Base-by-base conservation (phyloP, 37 sponge, comb jelly and placozoan genomes). In the Oopsacas minuta region DNA sequence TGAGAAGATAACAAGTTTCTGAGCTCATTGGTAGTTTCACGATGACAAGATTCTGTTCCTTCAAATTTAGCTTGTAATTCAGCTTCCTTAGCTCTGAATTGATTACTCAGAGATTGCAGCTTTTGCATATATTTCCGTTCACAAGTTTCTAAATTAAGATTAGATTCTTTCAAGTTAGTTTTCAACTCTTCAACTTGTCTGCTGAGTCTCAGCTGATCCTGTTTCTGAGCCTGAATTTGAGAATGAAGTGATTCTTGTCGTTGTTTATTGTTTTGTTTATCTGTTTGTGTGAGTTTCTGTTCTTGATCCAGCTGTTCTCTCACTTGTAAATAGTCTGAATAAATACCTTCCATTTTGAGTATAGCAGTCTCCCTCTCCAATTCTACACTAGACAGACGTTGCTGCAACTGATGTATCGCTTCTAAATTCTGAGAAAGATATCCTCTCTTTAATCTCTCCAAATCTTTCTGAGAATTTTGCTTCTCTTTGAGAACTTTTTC, bases 1-100 rank as follows among this genome's bases (percentile, higher is more conserved):
- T 82, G 83, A 39, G 83, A 82, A 23, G 42, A 39, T 5, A 82
- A 23, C 23, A 82, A 39, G 42, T 37, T 82, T 82, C 83, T 82
- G n/a, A 82, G 39, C 42, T 82, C 83, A 39, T 28, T 37, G 36
- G 83, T 39, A 7, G 83, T 25, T 28, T 28, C 42, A 25, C 83
- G 42, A 82, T 37, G 42, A 23, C 28, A 37, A 5, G 39, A 39
- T 82, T 82, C 36, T 8, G 23, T 82, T 39, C 42, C 42, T 28
- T 82, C 42, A 25, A 82, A 82, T 5, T 82, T 37, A 17, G 83
- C 83, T 17, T 82, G 83, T 5, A 23, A 17, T 5, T 82, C 83
- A 7, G 42, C 42, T 39, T 82, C 83, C 83, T 39, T 82, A 23
- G 42, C 22, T 7, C 28, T 37, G 36, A 82, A 39, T 17, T 82